Evolutionary conservation across 2,888 invertebrate species (phyloP).

Genomic region (Epicampocera succincta): DNA sequence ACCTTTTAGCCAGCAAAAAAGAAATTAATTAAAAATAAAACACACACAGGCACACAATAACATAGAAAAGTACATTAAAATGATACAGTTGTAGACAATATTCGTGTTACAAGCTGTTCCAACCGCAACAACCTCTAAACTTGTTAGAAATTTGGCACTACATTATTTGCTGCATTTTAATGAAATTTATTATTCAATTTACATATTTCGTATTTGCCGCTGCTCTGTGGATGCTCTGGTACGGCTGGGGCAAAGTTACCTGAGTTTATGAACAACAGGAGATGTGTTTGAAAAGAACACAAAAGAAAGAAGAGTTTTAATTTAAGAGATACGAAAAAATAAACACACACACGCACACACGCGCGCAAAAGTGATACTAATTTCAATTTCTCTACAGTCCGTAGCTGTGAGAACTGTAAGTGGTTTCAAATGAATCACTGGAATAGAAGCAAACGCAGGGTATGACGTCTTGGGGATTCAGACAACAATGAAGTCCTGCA

Average conservation of each 20-base stretch:
- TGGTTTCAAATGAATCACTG: slow-evolving; percentile 35
- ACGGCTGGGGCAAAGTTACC: slow-evolving; percentile 36
- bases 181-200: slow-evolving; percentile 68
- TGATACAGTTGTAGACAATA: slow-evolving; percentile 25
- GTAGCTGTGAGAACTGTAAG: slow-evolving; percentile 31
- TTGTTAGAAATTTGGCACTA: slow-evolving; percentile 66
- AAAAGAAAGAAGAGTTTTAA: slow-evolving; percentile 24
- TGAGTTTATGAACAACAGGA: slow-evolving; percentile 12
- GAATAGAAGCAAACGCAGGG: slow-evolving; percentile 18
- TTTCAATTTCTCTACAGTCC: slow-evolving; percentile 44
- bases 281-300: neutral
- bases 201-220: slow-evolving; percentile 32
- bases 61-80: slow-evolving; percentile 24
- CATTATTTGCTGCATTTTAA: slow-evolving; percentile 58
- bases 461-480: neutral
- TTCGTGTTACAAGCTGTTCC: slow-evolving; percentile 49
- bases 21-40: slow-evolving; percentile 13
- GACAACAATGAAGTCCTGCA: slow-evolving; percentile 33
- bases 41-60: neutral
- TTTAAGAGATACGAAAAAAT: slow-evolving; percentile 27
- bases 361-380: slow-evolving; percentile 2
- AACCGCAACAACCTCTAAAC: slow-evolving; percentile 58
- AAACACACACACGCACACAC: neutral
- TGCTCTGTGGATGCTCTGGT: neutral
- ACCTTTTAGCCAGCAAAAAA: slow-evolving; percentile 11